Base-by-base conservation (phyloP, 2,888 invertebrate genomes). In the Pristionchus exspectatus region DNA sequence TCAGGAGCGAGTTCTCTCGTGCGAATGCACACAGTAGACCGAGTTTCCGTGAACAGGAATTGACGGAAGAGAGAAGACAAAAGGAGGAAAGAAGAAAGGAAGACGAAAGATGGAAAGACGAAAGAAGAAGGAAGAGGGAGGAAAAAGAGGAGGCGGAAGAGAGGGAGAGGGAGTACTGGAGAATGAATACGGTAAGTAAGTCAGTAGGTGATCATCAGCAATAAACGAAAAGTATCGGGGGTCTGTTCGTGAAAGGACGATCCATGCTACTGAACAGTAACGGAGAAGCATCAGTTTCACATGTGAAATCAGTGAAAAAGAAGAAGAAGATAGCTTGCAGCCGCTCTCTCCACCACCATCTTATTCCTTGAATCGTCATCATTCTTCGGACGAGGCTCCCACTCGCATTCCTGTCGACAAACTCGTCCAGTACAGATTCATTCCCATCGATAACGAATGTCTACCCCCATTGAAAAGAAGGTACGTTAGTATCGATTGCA, bases 361-460 rank as follows among this genome's bases (percentile, higher is more conserved):
- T 30, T 33, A 33, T 0, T 12, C 72, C 18, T 33, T 18, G 9
- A 66, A 27, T 66, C 30, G 18, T 72, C 33, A 14, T 33, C 72
- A 12, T 27, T 72, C 33, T 10, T 3, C 33, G 30, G 33, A 33
- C 16, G 10, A 21, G 66, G 12, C 18, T 27, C 24, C 66, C n/a
- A 66, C 12, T 24, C 7, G 1, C 72, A 72, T 33, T 33, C 72
- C 30, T 3, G 30, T 24, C 24, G 44, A 72, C 33, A 33, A 72
- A 2, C 9, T 27, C 27, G 44, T 30, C 44, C 14, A 24, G 5
- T 77, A 77, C n/a, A 38, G 44, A 77, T 44, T 38, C 24, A 77
- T 77, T 24, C 77, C 44, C 44, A 38, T 77, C 77, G 77, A 77
- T 21, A 50, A 77, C 30, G 69, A 69, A 16, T 69, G 69, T 33